Base-by-base conservation (phyloP, 2,113 vertebrate genomes). In the Seriola rivoliana region DNA sequence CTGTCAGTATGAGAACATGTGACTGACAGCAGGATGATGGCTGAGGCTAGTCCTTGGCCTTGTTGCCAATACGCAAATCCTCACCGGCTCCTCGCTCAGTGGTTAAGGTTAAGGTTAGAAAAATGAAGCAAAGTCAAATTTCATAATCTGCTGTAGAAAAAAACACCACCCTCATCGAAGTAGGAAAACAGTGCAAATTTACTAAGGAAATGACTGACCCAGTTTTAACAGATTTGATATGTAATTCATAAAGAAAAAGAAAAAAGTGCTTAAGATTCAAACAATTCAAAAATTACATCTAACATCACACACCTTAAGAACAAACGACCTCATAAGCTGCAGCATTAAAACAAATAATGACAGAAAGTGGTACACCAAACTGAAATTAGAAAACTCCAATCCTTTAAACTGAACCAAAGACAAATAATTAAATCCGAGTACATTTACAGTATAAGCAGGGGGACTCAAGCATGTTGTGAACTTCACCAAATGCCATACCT, bases 1-100 rank as follows among this genome's bases (percentile, higher is more conserved):
- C 17, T 62, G 62, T 73, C 38, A 50, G 65, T 59, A 12, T 54
- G 50, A 59, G 50, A 82, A 13, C 34, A 54, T 29, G 71, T 72
- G 75, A 68, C 44, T 19, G 72, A 65, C 60, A 32, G 42, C 42
- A 16, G 1, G 59, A 36, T 74, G 57, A 48, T 48, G 44, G 13
- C 12, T 50, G 0, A 0, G 2, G 17, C 29, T 13, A 7, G 36
- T 57, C 38, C 69, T 21, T 29, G 38, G 32, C 60, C 34, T 63
- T 21, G 60, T n/a, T 32, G 65, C 2, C 0, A 32, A 17, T 5
- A 5, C 1, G 29, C 19, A 60, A 42, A 71, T 34, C 21, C 17
- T 57, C 11, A 3, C 29, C 6, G 48, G 14, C 0, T 42, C 40
- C 40, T 42, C 10, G 8, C 10, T 3, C 0, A 8, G 16, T 3